Evolutionary conservation across 2,113 vertebrate genomes (phyloP).

Genomic region (Indicator indicator): DNA sequence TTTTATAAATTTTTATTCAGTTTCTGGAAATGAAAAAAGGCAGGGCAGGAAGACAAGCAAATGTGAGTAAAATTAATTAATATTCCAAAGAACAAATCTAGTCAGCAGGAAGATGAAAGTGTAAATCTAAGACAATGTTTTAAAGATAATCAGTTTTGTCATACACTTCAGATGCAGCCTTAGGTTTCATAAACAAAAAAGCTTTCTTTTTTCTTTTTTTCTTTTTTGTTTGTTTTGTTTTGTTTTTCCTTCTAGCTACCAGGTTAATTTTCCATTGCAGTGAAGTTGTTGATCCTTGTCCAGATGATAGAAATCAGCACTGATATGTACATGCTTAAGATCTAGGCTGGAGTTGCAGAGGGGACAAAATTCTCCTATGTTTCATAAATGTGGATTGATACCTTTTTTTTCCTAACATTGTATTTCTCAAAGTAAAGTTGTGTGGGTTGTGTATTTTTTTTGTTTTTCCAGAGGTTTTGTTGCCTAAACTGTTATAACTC

Average conservation of each 20-base stretch:
- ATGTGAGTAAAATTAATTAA: neutral
- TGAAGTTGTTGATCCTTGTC: conserved; percentile 14
- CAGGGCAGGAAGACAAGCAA: neutral
- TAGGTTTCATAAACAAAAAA: neutral
- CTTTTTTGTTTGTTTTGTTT: neutral
- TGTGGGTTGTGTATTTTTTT: neutral
- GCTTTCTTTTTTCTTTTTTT: neutral
- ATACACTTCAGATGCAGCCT: neutral
- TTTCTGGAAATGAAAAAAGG: neutral
- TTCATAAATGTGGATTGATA: neutral
- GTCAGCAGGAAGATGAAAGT: neutral
- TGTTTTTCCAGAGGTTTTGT: neutral
- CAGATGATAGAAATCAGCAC: neutral
- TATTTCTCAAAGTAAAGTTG: neutral
- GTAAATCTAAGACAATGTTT: conserved; percentile 1
- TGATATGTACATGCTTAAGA: neutral
- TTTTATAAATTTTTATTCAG: neutral
- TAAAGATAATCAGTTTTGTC: neutral
- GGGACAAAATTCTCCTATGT: neutral
- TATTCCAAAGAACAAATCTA: neutral
- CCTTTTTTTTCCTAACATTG: neutral
- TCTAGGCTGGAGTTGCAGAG: neutral
- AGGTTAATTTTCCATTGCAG: conserved; percentile 26
- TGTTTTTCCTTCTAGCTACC: neutral
- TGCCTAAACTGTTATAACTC: neutral